Evolutionary conservation across 1,140 invertebrate species (phyloP).

Genomic region (Orius insidiosus): DNA sequence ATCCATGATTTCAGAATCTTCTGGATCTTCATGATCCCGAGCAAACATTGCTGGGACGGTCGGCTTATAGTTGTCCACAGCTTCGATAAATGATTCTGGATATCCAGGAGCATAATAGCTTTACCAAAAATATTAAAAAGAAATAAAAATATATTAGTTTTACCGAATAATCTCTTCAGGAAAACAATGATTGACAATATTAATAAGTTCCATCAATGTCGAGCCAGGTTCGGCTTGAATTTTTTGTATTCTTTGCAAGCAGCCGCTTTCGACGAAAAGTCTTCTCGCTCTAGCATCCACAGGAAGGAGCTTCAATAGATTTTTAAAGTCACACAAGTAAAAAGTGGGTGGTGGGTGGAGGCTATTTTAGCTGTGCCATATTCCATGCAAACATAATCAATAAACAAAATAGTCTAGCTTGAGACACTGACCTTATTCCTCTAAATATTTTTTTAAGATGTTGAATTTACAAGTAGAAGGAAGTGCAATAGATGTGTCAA

Average conservation of each 20-base stretch:
- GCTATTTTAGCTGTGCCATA: no score
- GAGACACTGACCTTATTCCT: no score
- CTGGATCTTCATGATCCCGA: slow-evolving; percentile 7
- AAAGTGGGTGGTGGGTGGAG: no score
- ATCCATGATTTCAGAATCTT: slow-evolving; percentile 10
- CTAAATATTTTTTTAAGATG: no score
- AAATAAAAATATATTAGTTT: slow-evolving; percentile 20
- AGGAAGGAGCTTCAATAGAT: slow-evolving; percentile 39
- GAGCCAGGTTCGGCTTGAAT: slow-evolving; percentile 53
- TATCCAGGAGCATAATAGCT: slow-evolving; percentile 67
- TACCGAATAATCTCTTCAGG: slow-evolving; percentile 71
- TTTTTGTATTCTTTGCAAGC: slow-evolving; percentile 58
- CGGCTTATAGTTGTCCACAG: slow-evolving; percentile 53
- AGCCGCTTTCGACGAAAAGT: slow-evolving; percentile 59
- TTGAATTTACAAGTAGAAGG: no score
- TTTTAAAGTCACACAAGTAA: no score
- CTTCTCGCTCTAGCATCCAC: slow-evolving; percentile 55
- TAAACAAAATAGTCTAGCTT: no score
- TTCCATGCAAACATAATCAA: no score
- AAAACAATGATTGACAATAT: slow-evolving; percentile 64
- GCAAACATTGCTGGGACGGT: slow-evolving; percentile 24
- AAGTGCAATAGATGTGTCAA: no score
- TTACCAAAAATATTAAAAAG: no score
- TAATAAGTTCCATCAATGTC: slow-evolving; percentile 52
- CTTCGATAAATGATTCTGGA: slow-evolving; percentile 50